Conservation (phyloP, 1,140 invertebrate genomes). For the Lepidostoma basale region DNA sequence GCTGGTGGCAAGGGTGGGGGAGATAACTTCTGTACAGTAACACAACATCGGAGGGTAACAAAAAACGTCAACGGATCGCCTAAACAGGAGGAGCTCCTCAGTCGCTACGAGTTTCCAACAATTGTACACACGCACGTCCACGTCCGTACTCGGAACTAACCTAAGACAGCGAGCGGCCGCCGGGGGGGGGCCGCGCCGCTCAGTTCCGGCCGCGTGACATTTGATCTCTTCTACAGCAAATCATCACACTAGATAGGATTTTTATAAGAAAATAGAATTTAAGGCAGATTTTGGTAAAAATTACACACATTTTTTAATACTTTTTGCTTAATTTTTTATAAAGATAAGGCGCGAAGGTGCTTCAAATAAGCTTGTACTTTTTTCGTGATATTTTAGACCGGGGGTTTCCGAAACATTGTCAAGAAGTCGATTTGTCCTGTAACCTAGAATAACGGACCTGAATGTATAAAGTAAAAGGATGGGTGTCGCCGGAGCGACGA, state of each 20-base stretch:
- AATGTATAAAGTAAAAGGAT: constrained; percentile 2
- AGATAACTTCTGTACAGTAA: constrained; percentile 47
- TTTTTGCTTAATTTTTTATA: constrained; percentile 59
- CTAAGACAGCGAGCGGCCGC: not conserved
- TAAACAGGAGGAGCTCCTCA: constrained; percentile 54
- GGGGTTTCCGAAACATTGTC: constrained; percentile 38
- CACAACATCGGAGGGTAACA: constrained; percentile 48
- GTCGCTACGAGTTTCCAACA: constrained; percentile 54
- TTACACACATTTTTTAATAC: constrained; percentile 63
- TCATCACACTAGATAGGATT: constrained; percentile 50
- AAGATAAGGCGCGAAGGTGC: constrained; percentile 75
- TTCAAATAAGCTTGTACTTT: constrained; percentile 76
- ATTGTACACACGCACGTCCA: constrained; percentile 59
- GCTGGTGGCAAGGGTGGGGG: not conserved
- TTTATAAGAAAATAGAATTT: constrained; percentile 67
- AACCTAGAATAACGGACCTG: constrained; percentile 24
- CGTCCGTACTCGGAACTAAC: constrained; percentile 52
- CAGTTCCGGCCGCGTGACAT: constrained; percentile 43
- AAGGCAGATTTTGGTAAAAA: constrained; percentile 70
- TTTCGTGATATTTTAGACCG: constrained; percentile 63
- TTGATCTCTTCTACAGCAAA: constrained; percentile 49
- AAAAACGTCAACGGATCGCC: constrained; percentile 46
- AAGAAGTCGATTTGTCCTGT: constrained; percentile 27
- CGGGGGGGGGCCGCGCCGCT: not conserved
- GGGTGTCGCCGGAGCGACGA: constrained; percentile 37